Base-by-base conservation (phyloP, 1,140 invertebrate genomes). In the Lethocerus indicus region DNA sequence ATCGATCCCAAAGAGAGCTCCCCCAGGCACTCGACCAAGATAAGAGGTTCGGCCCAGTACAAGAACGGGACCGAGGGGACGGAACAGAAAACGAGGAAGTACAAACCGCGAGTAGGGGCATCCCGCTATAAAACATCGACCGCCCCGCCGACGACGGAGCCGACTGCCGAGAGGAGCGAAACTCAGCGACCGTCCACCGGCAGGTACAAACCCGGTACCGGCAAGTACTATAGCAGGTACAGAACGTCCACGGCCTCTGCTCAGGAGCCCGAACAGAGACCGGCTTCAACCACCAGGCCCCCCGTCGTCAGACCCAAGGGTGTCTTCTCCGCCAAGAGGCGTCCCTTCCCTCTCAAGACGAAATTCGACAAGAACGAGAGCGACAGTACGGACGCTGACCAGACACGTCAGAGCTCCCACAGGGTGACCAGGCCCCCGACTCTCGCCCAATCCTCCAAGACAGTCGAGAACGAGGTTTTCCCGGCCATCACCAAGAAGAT, bases 111-210 rank as follows among this genome's bases (percentile, higher is more conserved):
- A 28, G 13, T 40, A 1, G 41, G 54, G n/a, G 47, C 54, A 7
- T 54, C 53, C 14, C 36, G 50, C 13, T 59, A 56, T 28, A 56
- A 50, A 28, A 50, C 53, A 13, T 37, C 56, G 0, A 53, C 57
- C 16, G 47, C 50, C 3, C 37, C 47, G 9, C 27, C 49, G 5
- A 51, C 42, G 1, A 49, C 49, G 12, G 37, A 20, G 3, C 39
- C 55, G 6, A 59, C 60, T 0, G 65, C 64, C 0, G 63, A 67
- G 47, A 0, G 63, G 62, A 36, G 35, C 13, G 54, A 59, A 16
- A 60, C 62, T 42, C 67, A 64, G 44, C 50, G 58, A 14, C 61
- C 65, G 0, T 67, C 64, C 40, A 59, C 63, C 7, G 63, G 57
- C 18, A 59, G 65, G 52, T 54, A 51, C 40, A 56, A 57, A 5